Evolutionary conservation across 2,888 invertebrate species (phyloP), one percentile per base, ranked within the genome.

Genomic region (Escarpia spicata): DNA sequence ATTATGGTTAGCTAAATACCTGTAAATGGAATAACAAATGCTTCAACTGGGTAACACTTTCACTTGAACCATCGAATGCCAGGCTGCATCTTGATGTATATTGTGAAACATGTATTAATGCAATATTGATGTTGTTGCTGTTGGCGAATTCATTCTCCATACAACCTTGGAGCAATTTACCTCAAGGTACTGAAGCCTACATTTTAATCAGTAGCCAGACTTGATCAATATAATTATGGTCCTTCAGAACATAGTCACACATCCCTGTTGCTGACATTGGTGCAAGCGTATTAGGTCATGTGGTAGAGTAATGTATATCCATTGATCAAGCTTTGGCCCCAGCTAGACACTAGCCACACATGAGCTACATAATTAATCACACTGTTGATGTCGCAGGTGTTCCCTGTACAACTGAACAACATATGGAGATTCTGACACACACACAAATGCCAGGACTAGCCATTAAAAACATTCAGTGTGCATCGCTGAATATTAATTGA

Each of bases 281-380:
- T 75, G 75, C 75, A 75, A 75, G 26, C 26, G 3, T 26, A 75
- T 75, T 75, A 19, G 6, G 75, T 75, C 52, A 12, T 52, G 52
- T 52, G 4, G 52, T 52, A 52, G 52, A 26, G 4, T 75, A 6
- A 3, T 75, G 75, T 75, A 26, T 75, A 26, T 75, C 26, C 19
- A n/a, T 75, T n/a, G 19, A 19, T n/a, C n/a, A 26, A 26, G 6
- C 26, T 75, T 26, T 75, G 26, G 19, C 75, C 75, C 19, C 9
- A 15, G 52, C 52, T 9, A 52, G 9, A 26, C 75, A 26, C 75
- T 75, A n/a, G 3, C 3, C 75, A 75, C 26, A 26, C 19, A 75
- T 75, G 75, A 75, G 75, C 75, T 75, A 75, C 26, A 75, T 75
- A 75, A 75, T 75, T 75, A 75, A 75, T 75, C 75, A 75, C 75